Evolutionary conservation across 2,888 invertebrate genomes (phyloP), one percentile per base, ranked within the genome.

Genomic region (Scelioninae gen. 1): DNA sequence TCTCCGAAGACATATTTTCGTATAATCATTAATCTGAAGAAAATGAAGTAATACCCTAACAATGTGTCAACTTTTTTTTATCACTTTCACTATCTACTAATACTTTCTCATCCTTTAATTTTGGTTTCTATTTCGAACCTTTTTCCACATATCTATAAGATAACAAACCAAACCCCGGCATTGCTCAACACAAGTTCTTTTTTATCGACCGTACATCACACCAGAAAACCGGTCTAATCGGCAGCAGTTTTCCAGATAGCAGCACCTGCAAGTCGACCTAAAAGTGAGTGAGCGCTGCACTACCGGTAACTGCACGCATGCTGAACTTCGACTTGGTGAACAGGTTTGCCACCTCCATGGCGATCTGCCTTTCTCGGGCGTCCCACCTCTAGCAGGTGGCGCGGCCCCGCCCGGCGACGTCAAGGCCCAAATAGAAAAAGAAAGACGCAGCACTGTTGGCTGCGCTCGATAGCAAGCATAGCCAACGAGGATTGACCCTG

Each of bases 401-500:
- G 80, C 80, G 81, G 84, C 80, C 80, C 85, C 88, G 86, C 84
- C 78, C 72, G 79, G 58, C 76, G 74, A 78, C 88, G 85, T 89
- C 90, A 89, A 91, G 91, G 90, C 89, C 88, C 88, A 88, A 90
- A 90, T 89, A 88, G 90, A 90, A 88, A 86, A 89, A 89, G 88
- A 88, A 87, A 88, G 88, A 90, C 84, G 86, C n/a, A 84, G 86
- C 86, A 85, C 85, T 84, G 83, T 88, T n/a, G n/a, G n/a, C n/a
- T n/a, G n/a, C n/a, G n/a, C n/a, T n/a, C n/a, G n/a, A n/a, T n/a
- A n/a, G n/a, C n/a, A 87, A 89, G 88, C 89, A 89, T 60, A 51
- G 68, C 56, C 85, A 86, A 84, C 87, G 85, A 79, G 85, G 87
- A 87, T 87, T 90, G 91, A 90, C 91, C 91, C 88, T 91, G 91